Evolutionary conservation across 2,888 invertebrate species (phyloP).

Genomic region (Cryptocheilus praepositus): DNA sequence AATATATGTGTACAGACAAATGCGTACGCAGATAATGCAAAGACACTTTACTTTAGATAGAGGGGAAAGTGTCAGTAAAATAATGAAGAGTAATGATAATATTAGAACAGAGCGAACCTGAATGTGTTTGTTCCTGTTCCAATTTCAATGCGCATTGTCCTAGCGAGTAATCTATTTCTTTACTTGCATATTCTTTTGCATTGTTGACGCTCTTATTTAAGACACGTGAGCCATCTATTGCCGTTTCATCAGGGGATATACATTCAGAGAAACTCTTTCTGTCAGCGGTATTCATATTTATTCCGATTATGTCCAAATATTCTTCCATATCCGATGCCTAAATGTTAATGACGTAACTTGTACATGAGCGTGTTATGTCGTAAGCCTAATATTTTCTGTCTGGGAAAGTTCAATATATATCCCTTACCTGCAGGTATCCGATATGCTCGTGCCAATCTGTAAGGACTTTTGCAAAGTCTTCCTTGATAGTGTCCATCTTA

Average conservation of each 20-base stretch:
- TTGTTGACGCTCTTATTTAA: not conserved
- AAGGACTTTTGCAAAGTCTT: slow-evolving; percentile 76
- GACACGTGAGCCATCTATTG: no score
- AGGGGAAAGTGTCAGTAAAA: no score
- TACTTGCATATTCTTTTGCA: not conserved
- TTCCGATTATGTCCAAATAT: slow-evolving; percentile 65
- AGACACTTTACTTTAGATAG: no score
- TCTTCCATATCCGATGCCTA: slow-evolving; percentile 69
- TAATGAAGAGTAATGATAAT: not conserved
- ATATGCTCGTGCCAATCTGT: slow-evolving; percentile 77
- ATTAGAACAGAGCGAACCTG: not conserved
- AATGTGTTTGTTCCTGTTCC: not conserved
- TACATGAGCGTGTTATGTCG: slow-evolving; percentile 5
- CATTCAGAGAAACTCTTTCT: slow-evolving; percentile 42
- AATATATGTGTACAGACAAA: no score
- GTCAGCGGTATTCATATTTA: slow-evolving; percentile 50
- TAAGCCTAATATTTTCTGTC: not conserved
- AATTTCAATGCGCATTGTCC: not conserved
- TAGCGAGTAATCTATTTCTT: slow-evolving; percentile 1
- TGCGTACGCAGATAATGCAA: no score
- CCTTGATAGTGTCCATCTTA: slow-evolving; percentile 70
- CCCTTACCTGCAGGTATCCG: slow-evolving; percentile 72
- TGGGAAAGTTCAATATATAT: not conserved
- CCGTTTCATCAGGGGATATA: no score
- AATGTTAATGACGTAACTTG: slow-evolving; percentile 23